Evolutionary conservation across 92 coral and sea anemone genomes (phyloP).

Genomic region (Blastomussa wellsi): DNA sequence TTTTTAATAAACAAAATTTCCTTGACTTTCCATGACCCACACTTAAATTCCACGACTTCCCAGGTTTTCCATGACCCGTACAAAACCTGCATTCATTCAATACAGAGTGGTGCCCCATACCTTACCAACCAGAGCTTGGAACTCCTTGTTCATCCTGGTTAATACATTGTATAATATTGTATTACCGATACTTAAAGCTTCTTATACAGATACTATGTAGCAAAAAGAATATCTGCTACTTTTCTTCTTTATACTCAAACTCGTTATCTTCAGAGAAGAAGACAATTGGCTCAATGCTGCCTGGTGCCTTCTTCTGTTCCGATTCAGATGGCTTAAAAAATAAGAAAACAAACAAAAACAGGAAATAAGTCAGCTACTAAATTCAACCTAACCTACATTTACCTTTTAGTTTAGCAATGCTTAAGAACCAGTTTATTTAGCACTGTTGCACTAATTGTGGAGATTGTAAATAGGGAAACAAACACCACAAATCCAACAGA

Average conservation of each 20-base stretch:
- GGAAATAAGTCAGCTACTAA: background rate
- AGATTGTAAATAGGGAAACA: too few relatives aligned
- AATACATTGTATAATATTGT: background rate
- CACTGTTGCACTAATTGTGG: too few relatives aligned
- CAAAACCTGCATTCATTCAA: too few relatives aligned
- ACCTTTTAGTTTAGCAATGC: background rate
- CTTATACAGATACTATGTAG: background rate
- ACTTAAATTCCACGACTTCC: too few relatives aligned
- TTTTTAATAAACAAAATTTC: too few relatives aligned
- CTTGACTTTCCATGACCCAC: too few relatives aligned
- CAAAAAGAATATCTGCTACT: slow-evolving; percentile 19
- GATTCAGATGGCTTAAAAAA: slow-evolving; percentile 24
- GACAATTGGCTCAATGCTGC: slow-evolving; percentile 66
- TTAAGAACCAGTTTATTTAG: too few relatives aligned
- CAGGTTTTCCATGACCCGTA: too few relatives aligned
- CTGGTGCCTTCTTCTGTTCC: slow-evolving; percentile 28
- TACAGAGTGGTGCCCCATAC: background rate
- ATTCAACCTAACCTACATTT: background rate
- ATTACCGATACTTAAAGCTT: too few relatives aligned
- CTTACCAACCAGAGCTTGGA: background rate
- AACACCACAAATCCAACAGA: too few relatives aligned
- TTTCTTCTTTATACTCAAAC: slow-evolving; percentile 67
- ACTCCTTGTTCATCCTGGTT: background rate
- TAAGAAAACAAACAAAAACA: slow-evolving; percentile 2
- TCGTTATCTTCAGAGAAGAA: slow-evolving; percentile 91